phyloP scores from a whole-genome alignment of 2,888 invertebrate genomes.

The Chromoteleia sp. region DNA sequence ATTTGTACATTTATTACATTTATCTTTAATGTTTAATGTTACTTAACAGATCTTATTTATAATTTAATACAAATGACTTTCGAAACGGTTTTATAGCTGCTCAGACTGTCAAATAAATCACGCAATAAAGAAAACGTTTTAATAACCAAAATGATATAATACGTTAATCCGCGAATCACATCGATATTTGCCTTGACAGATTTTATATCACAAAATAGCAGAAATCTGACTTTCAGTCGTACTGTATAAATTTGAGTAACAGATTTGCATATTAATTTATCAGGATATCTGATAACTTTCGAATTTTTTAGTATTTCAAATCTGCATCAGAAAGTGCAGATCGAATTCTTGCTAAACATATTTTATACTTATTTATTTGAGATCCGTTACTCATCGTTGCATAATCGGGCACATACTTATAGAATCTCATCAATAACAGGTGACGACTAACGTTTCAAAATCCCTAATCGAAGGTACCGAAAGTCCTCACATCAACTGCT shows the following conservation, averaged over 20 bases:
- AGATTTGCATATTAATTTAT: slow-evolving; percentile 53
- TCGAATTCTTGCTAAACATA: slow-evolving; percentile 42
- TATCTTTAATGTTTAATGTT: too few relatives aligned
- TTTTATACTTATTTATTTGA: slow-evolving; percentile 52
- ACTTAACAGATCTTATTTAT: too few relatives aligned
- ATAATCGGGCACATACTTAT: slow-evolving; percentile 4
- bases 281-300: slow-evolving; percentile 40
- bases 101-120: background rate
- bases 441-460: slow-evolving; percentile 11
- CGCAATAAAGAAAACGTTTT: background rate
- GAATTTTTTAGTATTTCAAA: slow-evolving; percentile 54
- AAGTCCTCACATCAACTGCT: background rate
- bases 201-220: background rate
- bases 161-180: background rate
- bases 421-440: slow-evolving; percentile 24
- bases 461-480: background rate
- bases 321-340: slow-evolving; percentile 30
- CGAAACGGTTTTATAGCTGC: too few relatives aligned
- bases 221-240: slow-evolving; percentile 17
- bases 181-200: background rate
- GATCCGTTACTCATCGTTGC: slow-evolving; percentile 6
- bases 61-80: too few relatives aligned
- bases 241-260: slow-evolving; percentile 38
- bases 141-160: background rate
- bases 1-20: too few relatives aligned